Evolutionary conservation across 2,888 invertebrate genomes (phyloP).

Genomic region (Thymelicus sylvestris): DNA sequence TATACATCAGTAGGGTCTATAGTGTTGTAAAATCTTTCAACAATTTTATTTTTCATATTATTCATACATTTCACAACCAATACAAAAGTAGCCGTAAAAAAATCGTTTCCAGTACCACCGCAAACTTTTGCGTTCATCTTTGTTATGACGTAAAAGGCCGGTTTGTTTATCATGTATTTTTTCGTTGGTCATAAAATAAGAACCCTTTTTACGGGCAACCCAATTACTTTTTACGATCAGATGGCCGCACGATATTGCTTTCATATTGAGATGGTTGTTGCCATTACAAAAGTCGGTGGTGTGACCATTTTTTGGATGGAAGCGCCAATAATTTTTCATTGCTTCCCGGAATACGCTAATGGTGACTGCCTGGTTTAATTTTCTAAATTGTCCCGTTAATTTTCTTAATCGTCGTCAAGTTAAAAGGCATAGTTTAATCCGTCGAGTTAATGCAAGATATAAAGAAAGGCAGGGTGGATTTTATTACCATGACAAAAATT

Average conservation of each 20-base stretch:
- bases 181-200: slow-evolving; percentile 74
- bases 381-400: not conserved
- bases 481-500: not conserved
- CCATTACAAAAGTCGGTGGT: slow-evolving; percentile 58
- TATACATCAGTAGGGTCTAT: not conserved
- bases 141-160: slow-evolving; percentile 61
- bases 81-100: slow-evolving; percentile 1
- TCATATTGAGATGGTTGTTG: slow-evolving; percentile 67
- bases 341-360: slow-evolving; percentile 42
- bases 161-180: slow-evolving; percentile 80
- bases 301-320: slow-evolving; percentile 50
- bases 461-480: not conserved
- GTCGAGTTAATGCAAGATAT: not conserved
- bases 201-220: slow-evolving; percentile 80
- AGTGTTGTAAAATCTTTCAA: not conserved
- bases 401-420: not conserved
- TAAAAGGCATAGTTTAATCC: not conserved
- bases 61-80: slow-evolving; percentile 11
- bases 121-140: slow-evolving; percentile 37
- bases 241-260: slow-evolving; percentile 68
- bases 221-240: slow-evolving; percentile 82
- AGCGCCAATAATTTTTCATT: slow-evolving; percentile 54
- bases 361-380: not conserved
- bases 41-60: slow-evolving; percentile 3
- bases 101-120: slow-evolving; percentile 31